Percentiles rank a stretch among this genome's conserved stretches.
phyloP scores from a whole-genome alignment of 2,113 vertebrate species.

The Smithornis capensis region DNA sequence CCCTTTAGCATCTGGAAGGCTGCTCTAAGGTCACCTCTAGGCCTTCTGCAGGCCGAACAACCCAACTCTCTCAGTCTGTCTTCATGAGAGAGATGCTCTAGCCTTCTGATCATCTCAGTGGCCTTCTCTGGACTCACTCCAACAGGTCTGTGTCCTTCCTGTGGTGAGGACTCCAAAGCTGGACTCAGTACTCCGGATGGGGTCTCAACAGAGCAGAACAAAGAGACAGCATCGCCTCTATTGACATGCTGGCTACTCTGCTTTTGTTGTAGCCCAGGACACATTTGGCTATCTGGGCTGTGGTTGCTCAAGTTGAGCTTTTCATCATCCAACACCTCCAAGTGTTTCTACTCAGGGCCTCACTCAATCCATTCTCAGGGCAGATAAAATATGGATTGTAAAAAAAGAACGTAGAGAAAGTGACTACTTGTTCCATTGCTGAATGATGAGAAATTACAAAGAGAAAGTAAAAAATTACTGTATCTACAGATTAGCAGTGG shows the following conservation, averaged over 20 bases:
- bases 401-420: neutral
- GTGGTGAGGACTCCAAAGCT: neutral
- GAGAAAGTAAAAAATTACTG: neutral
- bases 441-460: neutral
- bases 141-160: fast-evolving
- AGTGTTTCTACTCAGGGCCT: neutral
- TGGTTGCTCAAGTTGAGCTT: neutral
- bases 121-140: neutral
- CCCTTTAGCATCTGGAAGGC: neutral
- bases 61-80: neutral
- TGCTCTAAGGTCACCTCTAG: neutral
- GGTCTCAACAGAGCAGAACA: neutral
- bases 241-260: fast-evolving
- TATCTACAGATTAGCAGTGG: neutral
- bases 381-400: neutral
- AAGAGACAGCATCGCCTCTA: neutral
- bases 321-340: neutral
- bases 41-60: neutral
- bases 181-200: neutral
- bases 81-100: neutral
- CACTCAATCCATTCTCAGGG: neutral
- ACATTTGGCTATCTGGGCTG: neutral
- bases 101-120: neutral
- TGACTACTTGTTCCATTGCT: neutral
- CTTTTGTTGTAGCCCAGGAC: neutral